phyloP scores from a whole-genome alignment of 1,140 invertebrate species.

The Musca domestica region DNA sequence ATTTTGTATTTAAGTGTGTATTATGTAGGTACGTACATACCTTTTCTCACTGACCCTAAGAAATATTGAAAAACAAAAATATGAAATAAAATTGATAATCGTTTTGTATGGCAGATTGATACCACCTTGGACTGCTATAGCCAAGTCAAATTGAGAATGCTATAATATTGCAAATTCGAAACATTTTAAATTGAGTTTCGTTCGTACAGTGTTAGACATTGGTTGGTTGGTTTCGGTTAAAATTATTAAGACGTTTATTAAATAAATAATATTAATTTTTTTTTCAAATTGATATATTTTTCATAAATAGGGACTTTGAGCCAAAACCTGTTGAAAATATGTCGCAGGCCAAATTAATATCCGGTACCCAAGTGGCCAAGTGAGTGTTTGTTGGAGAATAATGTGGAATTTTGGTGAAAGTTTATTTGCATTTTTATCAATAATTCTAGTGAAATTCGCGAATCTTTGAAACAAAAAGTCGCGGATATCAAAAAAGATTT shows the following conservation, averaged over 20 bases:
- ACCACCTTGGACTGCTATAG: no score
- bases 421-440: background rate
- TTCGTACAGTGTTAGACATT: no score
- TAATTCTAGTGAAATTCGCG: conserved; percentile 68
- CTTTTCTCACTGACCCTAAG: background rate
- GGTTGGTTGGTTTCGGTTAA: background rate
- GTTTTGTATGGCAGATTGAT: no score
- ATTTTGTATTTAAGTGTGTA: no score
- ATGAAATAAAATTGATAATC: background rate
- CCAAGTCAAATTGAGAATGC: no score
- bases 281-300: background rate
- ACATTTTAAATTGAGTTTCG: no score
- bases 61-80: background rate
- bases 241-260: background rate
- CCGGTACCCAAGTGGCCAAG: conserved; percentile 63
- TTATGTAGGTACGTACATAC: no score
- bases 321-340: conserved; percentile 31
- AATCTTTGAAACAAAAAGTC: conserved; percentile 69
- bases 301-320: background rate
- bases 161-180: no score
- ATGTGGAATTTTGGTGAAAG: conserved; percentile 26
- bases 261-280: background rate
- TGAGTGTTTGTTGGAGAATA: conserved; percentile 30
- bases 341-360: conserved; percentile 58
- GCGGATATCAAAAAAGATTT: conserved; percentile 57